A percentile compares a stretch with the other conserved stretches of the same genome.
phyloP scores from a whole-genome alignment of 2,113 vertebrate species.

The Oenanthe melanoleuca region DNA sequence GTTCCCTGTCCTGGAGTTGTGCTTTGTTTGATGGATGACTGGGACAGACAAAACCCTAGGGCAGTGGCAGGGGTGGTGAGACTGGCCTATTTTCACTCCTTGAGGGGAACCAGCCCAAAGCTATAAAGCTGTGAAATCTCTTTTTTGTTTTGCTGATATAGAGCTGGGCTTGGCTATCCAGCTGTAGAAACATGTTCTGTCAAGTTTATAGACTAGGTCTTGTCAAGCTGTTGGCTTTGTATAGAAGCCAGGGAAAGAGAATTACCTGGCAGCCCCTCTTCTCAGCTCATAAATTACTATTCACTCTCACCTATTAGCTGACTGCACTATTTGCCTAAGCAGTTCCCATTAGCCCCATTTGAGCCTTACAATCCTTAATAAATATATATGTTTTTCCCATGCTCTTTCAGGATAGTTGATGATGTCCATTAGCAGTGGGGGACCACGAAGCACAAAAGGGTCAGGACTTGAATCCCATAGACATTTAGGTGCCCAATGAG shows the following conservation, averaged over 20 bases:
- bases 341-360: background rate
- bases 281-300: slow-evolving; percentile 27
- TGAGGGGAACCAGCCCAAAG: background rate
- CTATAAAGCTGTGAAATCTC: background rate
- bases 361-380: background rate
- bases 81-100: background rate
- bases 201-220: background rate
- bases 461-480: background rate
- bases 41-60: background rate
- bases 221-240: background rate
- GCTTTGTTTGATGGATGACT: background rate
- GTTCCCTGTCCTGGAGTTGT: background rate
- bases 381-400: background rate
- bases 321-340: background rate
- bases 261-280: background rate
- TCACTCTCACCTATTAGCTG: slow-evolving; percentile 9
- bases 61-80: background rate
- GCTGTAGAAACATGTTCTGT: slow-evolving; percentile 18
- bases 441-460: background rate
- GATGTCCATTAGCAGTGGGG: background rate
- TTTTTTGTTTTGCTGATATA: background rate
- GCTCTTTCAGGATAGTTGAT: slow-evolving; percentile 11
- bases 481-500: slow-evolving; percentile 50
- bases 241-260: background rate
- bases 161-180: background rate